Base-by-base conservation (phyloP, 37 sponge, comb jelly and placozoan genomes). In the Haliclona indistincta region DNA sequence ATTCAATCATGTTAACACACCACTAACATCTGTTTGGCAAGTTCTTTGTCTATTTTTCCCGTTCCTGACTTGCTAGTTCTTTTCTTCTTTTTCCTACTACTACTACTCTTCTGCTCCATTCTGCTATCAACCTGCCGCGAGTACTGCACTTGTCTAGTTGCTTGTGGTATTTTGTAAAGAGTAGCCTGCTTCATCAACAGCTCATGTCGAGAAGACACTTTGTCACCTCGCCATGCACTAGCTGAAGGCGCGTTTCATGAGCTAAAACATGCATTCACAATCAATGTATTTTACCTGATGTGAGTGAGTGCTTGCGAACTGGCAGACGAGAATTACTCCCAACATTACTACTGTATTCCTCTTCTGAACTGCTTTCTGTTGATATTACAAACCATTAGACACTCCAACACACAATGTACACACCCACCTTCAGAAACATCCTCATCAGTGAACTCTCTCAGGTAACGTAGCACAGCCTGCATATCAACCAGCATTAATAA, bases 391-490 rank as follows among this genome's bases (percentile, higher is more conserved):
- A n/a, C n/a, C n/a, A 6, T 25, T 2, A 2, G 58, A 6, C 29
- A 56, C 25, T 4, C 58, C 4, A 6, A 30, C 5, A 6, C 4
- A 3, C 5, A 25, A 6, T 25, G 58, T 25, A 4, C 7, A 29
- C 29, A 56, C 5, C 25, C 8, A 30, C 29, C 4, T 3, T 3
- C 6, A 10, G 29, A 4, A 56, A 32, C 33, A 2, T 35, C 66
- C 4, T 19, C 66, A 35, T 64, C 66, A 36, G 38, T 30, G 37
- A 5, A 33, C 22, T 35, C 33, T 28, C 60, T 40, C 20, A 82
- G 60, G 44, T 82, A 74, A 52, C 65, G 56, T 44, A 82, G 39
- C 32, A 82, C 68, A 38, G 81, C 81, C 81, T 81, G 29, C n/a
- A n/a, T n/a, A n/a, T n/a, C n/a, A n/a, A n/a, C 13, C 36, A 44